phyloP scores from a whole-genome alignment of 2,888 invertebrate genomes.

The Spisula subtruncata region DNA sequence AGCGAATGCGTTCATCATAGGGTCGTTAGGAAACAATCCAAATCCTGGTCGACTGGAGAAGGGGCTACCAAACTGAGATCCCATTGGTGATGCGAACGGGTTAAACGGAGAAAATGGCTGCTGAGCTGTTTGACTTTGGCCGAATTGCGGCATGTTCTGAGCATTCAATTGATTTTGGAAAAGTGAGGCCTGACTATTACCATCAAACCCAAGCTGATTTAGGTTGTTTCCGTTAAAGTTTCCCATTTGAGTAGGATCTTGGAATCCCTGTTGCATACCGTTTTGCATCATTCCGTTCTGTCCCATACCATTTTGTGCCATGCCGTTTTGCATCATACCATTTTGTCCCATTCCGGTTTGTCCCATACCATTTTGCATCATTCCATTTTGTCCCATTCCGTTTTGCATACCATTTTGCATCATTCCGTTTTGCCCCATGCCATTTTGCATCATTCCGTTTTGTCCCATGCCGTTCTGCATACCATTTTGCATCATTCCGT shows the following conservation, averaged over 20 bases:
- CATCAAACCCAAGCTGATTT: slow-evolving; percentile 60
- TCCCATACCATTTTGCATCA: slow-evolving; percentile 43
- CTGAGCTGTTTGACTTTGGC: slow-evolving; percentile 44
- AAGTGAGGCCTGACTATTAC: slow-evolving; percentile 49
- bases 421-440: slow-evolving; percentile 41
- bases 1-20: slow-evolving; percentile 67
- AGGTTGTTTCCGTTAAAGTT: slow-evolving; percentile 55
- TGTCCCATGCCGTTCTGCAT: slow-evolving; percentile 41
- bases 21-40: slow-evolving; percentile 58
- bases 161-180: slow-evolving; percentile 61
- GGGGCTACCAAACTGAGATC: slow-evolving; percentile 43
- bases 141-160: slow-evolving; percentile 55
- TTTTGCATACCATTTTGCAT: slow-evolving; percentile 42
- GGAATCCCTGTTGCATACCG: slow-evolving; percentile 49
- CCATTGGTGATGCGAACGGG: slow-evolving; percentile 47
- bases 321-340: slow-evolving; percentile 36
- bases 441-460: slow-evolving; percentile 36
- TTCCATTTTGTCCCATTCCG: slow-evolving; percentile 42
- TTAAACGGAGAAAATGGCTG: slow-evolving; percentile 39
- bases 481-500: slow-evolving; percentile 15
- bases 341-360: slow-evolving; percentile 44
- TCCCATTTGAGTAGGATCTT: slow-evolving; percentile 58
- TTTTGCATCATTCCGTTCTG: slow-evolving; percentile 46
- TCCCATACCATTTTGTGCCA: slow-evolving; percentile 38
- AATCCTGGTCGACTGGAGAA: slow-evolving; percentile 57